A percentile compares a stretch with the other conserved stretches of the same genome.
Evolutionary conservation across 2,113 vertebrate species (phyloP).

Genomic region (Rhinolophus sinicus): DNA sequence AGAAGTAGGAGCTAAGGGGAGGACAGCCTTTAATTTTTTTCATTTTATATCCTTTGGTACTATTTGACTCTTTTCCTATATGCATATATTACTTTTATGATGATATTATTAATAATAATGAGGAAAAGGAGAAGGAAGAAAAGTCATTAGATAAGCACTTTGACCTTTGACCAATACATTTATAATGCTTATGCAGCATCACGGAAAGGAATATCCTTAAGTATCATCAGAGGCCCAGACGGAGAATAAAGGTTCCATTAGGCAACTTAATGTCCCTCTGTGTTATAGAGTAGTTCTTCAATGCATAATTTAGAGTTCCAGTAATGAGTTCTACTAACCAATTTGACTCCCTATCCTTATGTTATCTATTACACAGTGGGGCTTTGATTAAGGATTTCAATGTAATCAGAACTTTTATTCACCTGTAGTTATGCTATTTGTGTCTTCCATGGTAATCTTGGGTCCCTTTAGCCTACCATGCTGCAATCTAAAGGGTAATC

Average conservation of each 20-base stretch:
- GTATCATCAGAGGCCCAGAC: background rate
- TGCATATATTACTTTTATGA: constrained; percentile 56
- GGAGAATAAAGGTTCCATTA: constrained; percentile 60
- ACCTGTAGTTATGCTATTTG: background rate
- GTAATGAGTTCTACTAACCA: constrained; percentile 74
- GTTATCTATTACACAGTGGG: constrained; percentile 31
- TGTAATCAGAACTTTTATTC: background rate
- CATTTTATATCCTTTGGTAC: constrained; percentile 47
- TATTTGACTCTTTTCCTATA: constrained; percentile 47
- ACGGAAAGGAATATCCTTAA: constrained; percentile 15
- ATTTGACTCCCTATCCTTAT: constrained; percentile 47
- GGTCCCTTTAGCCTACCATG: background rate
- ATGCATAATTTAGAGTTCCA: constrained; percentile 74
- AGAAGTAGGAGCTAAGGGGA: background rate
- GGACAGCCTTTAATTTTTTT: background rate
- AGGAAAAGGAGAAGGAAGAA: background rate
- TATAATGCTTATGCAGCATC: background rate
- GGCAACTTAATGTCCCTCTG: constrained; percentile 68
- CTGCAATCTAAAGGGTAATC: background rate
- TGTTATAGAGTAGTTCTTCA: constrained; percentile 70
- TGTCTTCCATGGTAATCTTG: background rate
- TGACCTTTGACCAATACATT: constrained; percentile 57
- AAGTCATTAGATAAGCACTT: constrained; percentile 49
- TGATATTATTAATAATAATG: constrained; percentile 17
- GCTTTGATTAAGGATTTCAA: constrained; percentile 51